Evolutionary conservation across 2,113 vertebrate species (phyloP).

Genomic region (Syngnathus typhle): DNA sequence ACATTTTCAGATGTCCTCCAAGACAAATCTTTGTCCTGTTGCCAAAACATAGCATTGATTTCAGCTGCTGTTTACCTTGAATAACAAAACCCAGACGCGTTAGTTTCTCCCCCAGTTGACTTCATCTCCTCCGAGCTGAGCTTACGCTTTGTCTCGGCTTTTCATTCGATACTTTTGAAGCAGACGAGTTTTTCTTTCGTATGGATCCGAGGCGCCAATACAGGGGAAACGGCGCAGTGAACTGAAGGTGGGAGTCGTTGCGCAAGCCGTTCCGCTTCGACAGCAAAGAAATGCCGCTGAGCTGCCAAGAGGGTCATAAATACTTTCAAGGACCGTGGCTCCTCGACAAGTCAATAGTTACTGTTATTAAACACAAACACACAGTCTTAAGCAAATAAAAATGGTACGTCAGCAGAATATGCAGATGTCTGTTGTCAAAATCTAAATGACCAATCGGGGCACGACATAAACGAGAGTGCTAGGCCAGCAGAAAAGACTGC

Average conservation of each 20-base stretch:
- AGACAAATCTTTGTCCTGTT: background rate
- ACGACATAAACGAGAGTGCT: conserved; percentile 69
- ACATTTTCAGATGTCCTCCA: background rate
- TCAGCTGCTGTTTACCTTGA: background rate
- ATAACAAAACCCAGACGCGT: background rate
- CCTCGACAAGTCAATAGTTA: conserved; percentile 67
- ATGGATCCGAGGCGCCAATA: conserved; percentile 35
- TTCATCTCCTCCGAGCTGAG: background rate
- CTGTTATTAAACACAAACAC: conserved; percentile 39
- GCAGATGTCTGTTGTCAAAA: conserved; percentile 71
- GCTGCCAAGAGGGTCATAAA: conserved; percentile 62
- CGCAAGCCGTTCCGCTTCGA: conserved; percentile 54
- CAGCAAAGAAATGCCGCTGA: conserved; percentile 58
- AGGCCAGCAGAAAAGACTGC: conserved; percentile 67
- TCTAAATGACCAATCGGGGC: conserved; percentile 71
- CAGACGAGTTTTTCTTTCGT: conserved; percentile 28
- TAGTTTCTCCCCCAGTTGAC: background rate
- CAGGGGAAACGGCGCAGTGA: conserved; percentile 20
- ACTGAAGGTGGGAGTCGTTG: conserved; percentile 32
- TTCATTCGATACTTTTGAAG: conserved; percentile 25
- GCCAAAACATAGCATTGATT: background rate
- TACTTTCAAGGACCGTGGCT: conserved; percentile 66
- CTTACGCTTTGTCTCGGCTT: conserved; percentile 10
- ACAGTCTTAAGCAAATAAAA: conserved; percentile 41
- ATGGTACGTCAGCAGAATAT: conserved; percentile 69